Percentiles rank a stretch among this genome's conserved stretches.
These are phyloP conservation scores for Protaetia brevitarsis DNA, from an alignment of 1,140 invertebrate genomes.

Conservation along the genomic window DNA sequence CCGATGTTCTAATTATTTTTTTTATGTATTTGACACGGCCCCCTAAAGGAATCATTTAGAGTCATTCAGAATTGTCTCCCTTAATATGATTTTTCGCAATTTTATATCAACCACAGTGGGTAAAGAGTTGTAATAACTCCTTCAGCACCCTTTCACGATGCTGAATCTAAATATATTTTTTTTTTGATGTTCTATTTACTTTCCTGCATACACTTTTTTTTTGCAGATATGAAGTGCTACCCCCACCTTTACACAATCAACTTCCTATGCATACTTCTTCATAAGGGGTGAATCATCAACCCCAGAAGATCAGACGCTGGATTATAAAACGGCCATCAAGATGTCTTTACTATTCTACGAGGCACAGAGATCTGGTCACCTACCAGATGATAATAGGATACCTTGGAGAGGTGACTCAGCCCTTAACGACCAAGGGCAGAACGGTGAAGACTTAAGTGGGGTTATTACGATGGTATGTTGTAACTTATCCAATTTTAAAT, in stretches of 20 bases:
- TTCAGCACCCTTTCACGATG: too few relatives aligned
- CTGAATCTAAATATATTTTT: too few relatives aligned
- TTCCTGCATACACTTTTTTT: too few relatives aligned
- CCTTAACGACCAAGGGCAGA: conserved; percentile 53
- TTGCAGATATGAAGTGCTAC: background rate
- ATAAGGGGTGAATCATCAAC: background rate
- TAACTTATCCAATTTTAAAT: background rate
- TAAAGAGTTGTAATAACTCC: too few relatives aligned
- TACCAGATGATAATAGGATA: conserved; percentile 57
- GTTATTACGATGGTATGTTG: conserved; percentile 62
- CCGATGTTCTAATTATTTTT: too few relatives aligned
- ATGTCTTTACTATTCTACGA: conserved; percentile 64
- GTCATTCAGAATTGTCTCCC: too few relatives aligned
- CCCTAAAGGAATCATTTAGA: too few relatives aligned
- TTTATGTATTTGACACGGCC: too few relatives aligned
- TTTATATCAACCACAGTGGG: too few relatives aligned
- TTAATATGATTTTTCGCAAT: too few relatives aligned
- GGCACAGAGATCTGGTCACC: conserved; percentile 62
- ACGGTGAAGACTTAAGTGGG: conserved; percentile 62
- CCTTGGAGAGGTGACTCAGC: conserved; percentile 61
- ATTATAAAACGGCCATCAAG: conserved; percentile 55
- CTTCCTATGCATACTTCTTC: background rate
- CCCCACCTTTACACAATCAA: background rate
- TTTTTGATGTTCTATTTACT: too few relatives aligned
- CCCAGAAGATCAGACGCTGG: conserved; percentile 36